Evolutionary conservation across 2,797 vertebrate genomes (phyloP).

Genomic region (Carduelis carduelis): DNA sequence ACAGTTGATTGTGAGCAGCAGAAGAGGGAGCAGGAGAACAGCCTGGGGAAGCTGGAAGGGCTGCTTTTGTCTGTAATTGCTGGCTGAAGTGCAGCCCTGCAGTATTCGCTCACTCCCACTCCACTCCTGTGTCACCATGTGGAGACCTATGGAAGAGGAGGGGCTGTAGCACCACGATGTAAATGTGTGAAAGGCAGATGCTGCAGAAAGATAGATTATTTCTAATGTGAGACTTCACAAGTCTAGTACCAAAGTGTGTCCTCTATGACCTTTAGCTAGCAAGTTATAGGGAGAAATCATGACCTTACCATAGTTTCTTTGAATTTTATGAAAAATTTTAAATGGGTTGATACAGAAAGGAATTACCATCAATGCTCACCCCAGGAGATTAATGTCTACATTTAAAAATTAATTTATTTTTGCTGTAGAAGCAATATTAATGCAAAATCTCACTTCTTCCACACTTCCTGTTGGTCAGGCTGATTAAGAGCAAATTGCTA

Average conservation of each 20-base stretch:
- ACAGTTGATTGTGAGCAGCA: neutral
- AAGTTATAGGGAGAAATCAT: neutral
- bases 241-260: neutral
- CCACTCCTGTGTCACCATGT: accelerated
- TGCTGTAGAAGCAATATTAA: neutral
- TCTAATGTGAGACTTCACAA: neutral
- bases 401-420: neutral
- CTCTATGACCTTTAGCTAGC: neutral
- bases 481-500: neutral
- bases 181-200: neutral
- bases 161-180: too few relatives aligned
- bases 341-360: neutral
- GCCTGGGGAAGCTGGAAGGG: too few relatives aligned
- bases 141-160: neutral
- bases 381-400: neutral
- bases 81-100: neutral
- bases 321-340: neutral
- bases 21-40: neutral
- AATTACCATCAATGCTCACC: neutral
- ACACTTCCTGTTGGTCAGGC: neutral
- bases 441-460: neutral
- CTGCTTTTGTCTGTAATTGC: neutral
- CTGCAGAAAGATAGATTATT: neutral
- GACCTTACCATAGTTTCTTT: neutral
- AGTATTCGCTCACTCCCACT: neutral